Percentiles rank a stretch among this genome's conserved stretches.
Evolutionary conservation across 2,888 invertebrate genomes (phyloP).

Genomic region (Beris morrisii): DNA sequence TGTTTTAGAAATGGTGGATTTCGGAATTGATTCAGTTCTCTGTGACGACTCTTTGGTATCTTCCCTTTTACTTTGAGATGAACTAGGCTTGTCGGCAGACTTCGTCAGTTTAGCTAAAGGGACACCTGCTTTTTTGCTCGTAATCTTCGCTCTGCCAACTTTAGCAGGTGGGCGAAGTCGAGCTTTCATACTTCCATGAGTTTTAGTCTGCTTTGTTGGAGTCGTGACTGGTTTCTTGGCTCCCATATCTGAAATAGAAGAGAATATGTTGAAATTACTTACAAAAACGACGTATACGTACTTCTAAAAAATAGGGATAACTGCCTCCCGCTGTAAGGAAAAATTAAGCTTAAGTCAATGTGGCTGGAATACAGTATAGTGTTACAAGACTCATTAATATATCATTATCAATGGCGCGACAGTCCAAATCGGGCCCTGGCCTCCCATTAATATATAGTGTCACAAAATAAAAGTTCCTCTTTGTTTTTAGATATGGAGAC

Average conservation of each 20-base stretch:
- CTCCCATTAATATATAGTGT: too few species aligned
- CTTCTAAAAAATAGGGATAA: too few species aligned
- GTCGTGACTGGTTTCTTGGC: conserved; percentile 32
- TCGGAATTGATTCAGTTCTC: neutral
- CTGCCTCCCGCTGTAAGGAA: too few species aligned
- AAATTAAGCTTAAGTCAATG: too few species aligned
- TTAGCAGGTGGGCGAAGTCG: neutral
- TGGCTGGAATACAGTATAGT: too few species aligned
- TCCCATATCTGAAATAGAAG: conserved; percentile 36
- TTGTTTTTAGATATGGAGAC: too few species aligned
- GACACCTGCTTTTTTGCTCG: conserved; percentile 14
- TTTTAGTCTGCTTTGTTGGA: conserved; percentile 14
- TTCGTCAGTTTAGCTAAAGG: conserved; percentile 24
- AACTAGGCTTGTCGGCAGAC: neutral
- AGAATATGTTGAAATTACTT: neutral
- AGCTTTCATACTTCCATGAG: conserved; percentile 19
- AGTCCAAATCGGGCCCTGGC: too few species aligned
- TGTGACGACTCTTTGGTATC: neutral
- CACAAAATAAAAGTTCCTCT: too few species aligned
- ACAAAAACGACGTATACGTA: too few species aligned
- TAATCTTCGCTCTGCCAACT: conserved; percentile 10
- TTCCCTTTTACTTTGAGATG: conserved; percentile 14
- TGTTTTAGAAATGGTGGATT: neutral
- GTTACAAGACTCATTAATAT: too few species aligned
- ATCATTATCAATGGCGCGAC: too few species aligned